Evolutionary conservation across 2,113 vertebrate genomes (phyloP), one percentile per base, ranked within the genome.

Genomic region (Stegastes partitus): DNA sequence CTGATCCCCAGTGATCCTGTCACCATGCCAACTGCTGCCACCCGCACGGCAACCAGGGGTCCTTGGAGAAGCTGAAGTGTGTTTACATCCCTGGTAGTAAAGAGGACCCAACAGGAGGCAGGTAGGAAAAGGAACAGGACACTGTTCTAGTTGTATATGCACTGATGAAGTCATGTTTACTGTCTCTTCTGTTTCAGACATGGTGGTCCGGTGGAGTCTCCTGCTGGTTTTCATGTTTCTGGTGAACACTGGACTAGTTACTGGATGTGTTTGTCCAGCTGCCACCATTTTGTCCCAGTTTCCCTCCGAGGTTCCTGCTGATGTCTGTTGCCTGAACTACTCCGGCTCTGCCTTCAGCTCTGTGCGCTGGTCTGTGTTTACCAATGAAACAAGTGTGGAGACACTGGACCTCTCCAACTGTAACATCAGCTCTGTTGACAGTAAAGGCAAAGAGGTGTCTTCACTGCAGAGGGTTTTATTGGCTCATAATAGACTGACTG

Each of bases 281-380:
- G 87, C 90, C 63, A 77, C 84, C 28, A 34, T 93, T 78, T 90
- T 93, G 85, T 61, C 91, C 58, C 88, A 68, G 59, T 94, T 96
- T 77, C 93, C 75, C 25, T 82, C 84, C 0, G 68, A 49, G 55
- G 71, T 93, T 0, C 77, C 88, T 1, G 50, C 79, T 0, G 87
- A 91, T 65, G 82, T 62, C 71, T 97, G 96, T 68, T 98, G 97
- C 84, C 83, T 97, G 86, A 98, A 97, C 88, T 94, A 93, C 88
- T 96, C 94, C 6, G 92, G 95, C 53, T 96, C 96, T 55, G 77
- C 90, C 37, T 91, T 97, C 39, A 71, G 77, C 65, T 84, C 16
- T 3, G 87, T 97, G 74, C 91, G 59, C 28, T 98, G 96, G 96
- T 75, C 91, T 0, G 1, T 66, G 7, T 93, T 98, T 68, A 86